Percentiles rank a stretch among this genome's conserved stretches.
Evolutionary conservation across 2,797 vertebrate species (phyloP).

Genomic region (Echeneis naucrates): DNA sequence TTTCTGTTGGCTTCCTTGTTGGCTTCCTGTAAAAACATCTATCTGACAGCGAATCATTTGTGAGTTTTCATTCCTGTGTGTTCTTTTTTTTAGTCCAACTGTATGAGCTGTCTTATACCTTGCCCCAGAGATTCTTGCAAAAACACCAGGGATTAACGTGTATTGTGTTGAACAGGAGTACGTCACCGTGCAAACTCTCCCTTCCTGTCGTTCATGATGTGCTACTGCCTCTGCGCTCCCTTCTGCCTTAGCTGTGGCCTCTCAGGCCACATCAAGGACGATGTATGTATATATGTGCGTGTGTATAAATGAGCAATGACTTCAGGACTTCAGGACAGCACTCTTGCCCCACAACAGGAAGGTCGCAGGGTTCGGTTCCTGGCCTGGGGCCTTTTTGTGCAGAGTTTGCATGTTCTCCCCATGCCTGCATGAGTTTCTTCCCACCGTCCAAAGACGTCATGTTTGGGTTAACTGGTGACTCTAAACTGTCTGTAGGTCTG

Average conservation of each 20-base stretch:
- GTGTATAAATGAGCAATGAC: too few relatives aligned
- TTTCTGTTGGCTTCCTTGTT: conserved; percentile 72
- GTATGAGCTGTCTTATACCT: conserved; percentile 27
- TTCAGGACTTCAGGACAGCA: too few relatives aligned
- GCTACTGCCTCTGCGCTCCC: conserved; percentile 39
- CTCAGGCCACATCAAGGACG: too few relatives aligned
- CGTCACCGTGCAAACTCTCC: conserved; percentile 66
- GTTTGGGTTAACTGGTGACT: too few relatives aligned
- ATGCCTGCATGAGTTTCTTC: too few relatives aligned
- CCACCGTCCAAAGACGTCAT: too few relatives aligned
- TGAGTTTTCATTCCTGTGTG: conserved; percentile 33
- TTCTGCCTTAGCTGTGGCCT: conserved; percentile 25
- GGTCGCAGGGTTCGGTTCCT: too few relatives aligned
- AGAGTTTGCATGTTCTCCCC: too few relatives aligned
- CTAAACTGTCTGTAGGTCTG: too few relatives aligned
- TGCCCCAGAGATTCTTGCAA: conserved; percentile 42
- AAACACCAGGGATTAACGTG: conserved; percentile 57
- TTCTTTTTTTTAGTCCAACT: conserved; percentile 19
- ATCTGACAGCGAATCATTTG: conserved; percentile 35
- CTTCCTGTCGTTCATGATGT: conserved; percentile 63
- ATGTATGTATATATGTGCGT: neutral
- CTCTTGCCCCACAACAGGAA: too few relatives aligned
- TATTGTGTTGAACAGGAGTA: conserved; percentile 61
- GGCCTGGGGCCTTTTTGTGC: too few relatives aligned
- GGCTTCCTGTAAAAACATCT: conserved; percentile 69